Evolutionary conservation across 2,113 vertebrate species (phyloP).

Genomic region (Seriola aureovittata): DNA sequence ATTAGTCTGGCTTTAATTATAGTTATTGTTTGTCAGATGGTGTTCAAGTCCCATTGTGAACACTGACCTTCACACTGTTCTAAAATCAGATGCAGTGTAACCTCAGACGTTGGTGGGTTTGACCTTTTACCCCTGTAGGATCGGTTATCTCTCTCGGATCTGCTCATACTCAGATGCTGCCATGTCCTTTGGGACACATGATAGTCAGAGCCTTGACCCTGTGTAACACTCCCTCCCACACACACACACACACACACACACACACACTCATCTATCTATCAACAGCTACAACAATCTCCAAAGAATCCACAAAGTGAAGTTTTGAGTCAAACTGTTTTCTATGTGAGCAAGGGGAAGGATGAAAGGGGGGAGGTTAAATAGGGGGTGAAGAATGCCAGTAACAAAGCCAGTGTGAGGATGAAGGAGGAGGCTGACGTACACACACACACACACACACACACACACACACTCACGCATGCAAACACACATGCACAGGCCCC

Average conservation of each 20-base stretch:
- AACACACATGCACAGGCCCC: constrained; percentile 49
- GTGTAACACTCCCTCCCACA: no score
- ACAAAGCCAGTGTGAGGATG: constrained; percentile 48
- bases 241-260: neutral
- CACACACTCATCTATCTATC: neutral
- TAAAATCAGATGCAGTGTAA: neutral
- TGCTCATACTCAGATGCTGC: constrained; percentile 9
- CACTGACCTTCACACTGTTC: neutral
- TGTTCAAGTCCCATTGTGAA: no score
- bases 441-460: constrained; percentile 2
- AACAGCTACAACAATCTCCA: constrained; percentile 11
- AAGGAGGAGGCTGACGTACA: constrained; percentile 22
- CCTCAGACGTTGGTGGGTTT: constrained; percentile 18
- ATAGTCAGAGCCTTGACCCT: neutral
- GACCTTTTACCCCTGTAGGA: constrained; percentile 34
- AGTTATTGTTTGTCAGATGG: no score
- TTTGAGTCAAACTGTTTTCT: constrained; percentile 43
- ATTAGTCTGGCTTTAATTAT: no score
- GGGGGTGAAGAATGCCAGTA: constrained; percentile 53
- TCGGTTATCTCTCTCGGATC: constrained; percentile 28
- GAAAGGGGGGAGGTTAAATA: constrained; percentile 60
- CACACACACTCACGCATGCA: constrained; percentile 12
- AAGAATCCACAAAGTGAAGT: constrained; percentile 15
- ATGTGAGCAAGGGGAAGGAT: constrained; percentile 31
- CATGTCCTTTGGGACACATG: constrained; percentile 18